Evolutionary conservation across 2,797 vertebrate species (phyloP), one percentile per base, ranked within the genome.

Genomic region (Coendou prehensilis): DNA sequence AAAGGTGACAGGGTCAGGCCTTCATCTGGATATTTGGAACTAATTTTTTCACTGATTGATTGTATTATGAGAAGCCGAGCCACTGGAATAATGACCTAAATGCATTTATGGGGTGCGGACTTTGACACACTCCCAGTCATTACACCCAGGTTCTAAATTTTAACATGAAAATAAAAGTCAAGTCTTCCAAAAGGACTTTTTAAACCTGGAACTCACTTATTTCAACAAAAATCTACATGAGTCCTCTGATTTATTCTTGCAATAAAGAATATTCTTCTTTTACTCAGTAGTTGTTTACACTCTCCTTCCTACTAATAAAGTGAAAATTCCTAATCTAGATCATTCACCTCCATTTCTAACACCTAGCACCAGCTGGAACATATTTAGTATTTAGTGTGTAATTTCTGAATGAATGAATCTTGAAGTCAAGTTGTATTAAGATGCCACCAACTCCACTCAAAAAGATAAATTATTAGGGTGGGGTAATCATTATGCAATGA

Each of bases 371-470:
- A 33, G 6, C 47, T 54, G 6, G 14, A 84, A 73, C 7, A 89
- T 54, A 79, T 50, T 89, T 78, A 80, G 6, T 52, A 6, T 75
- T 94, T 90, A 63, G 33, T 79, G 22, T 50, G 17, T 45, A 63
- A 73, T 41, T 91, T 95, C 23, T 82, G 64, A 67, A n/a, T 64
- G 67, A 94, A 73, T 63, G 64, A 87, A 81, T 91, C 17, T 45
- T 71, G 30, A 90, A 20, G 67, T 69, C 71, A 78, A 56, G 23
- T 80, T 56, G 41, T 33, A 73, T 67, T 69, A 92, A 37, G 50
- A n/a, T 18, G 4, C 52, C 63, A 82, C 15, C 4, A 2, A 76
- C 13, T 56, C 30, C n/a, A 82, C 63, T 52, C 85, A 92, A 69
- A 64, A 87, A 85, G 63, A 92, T n/a, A 93, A 87, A 79, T 23